Base-by-base conservation (phyloP, 2,888 invertebrate species). In the Heliconius erato region DNA sequence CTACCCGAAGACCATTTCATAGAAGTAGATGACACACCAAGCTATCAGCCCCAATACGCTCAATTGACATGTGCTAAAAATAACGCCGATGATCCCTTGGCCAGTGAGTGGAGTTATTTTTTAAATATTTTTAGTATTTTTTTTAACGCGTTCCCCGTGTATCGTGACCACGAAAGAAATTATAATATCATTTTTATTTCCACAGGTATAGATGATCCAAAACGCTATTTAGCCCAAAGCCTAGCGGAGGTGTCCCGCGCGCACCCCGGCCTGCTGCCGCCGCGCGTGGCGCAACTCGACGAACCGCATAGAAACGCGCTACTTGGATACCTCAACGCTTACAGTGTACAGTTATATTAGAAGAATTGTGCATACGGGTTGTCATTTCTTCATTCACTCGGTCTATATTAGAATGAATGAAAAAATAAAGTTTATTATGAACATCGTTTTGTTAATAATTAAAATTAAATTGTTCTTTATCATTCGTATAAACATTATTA, bases 1-100 rank as follows among this genome's bases (percentile, higher is more conserved):
- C 92, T 97, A 65, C 98, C 98, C 6, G 99, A 98, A 90, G 99
- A 99, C 93, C 98, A 98, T 91, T 98, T 98, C 92, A 96, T 98
- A 23, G 99, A 99, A 89, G 97, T 98, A 54, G 99, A 99, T 87
- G 98, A 98, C 89, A 95, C 97, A 32, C 97, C 98, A 16, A 98
- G 98, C 82, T 99, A 98, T 93, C 98, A 99, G 94, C 98, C 98
- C 12, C 97, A 98, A 83, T 99, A 98, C 93, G 98, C 98, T 4
- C 98, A 98, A 90, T 96, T 99, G 23, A 97, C 98, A 26, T 99
- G 98, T 96, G 99, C 99, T 0, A 97, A 97, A 87, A 97, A 97
- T 87, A 96, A 96, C 77, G 96, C 97, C 86, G 96, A 96, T 82
- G 99, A 99, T 94, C 98, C 98, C 0, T 95, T 98, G 3, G 96